A percentile compares a stretch with the other conserved stretches of the same genome.
Conservation (phyloP, 2,113 vertebrate species). For the Rhinichthys klamathensis region DNA sequence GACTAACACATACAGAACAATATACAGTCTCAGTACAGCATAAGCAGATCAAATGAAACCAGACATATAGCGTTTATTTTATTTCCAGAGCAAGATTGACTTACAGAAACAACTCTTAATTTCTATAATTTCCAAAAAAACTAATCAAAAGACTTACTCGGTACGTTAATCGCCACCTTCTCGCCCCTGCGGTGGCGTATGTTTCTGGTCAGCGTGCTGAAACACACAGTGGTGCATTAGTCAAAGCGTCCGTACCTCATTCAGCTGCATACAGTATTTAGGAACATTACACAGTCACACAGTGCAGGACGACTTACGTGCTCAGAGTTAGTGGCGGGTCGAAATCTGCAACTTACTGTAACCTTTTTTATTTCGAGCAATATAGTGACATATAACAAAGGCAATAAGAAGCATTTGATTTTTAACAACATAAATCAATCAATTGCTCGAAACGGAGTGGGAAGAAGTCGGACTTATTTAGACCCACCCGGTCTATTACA, state of each 20-base stretch:
- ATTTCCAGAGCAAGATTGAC: background rate
- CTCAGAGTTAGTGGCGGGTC: too few species aligned
- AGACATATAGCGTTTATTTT: background rate
- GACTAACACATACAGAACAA: too few species aligned
- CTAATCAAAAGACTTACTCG: constrained; percentile 81
- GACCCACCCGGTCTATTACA: too few species aligned
- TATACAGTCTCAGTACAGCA: too few species aligned
- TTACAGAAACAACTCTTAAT: background rate
- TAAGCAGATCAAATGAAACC: background rate
- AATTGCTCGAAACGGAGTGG: too few species aligned
- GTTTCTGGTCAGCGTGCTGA: constrained; percentile 93
- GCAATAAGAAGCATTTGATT: too few species aligned
- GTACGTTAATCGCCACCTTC: constrained; percentile 96
- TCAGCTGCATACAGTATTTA: background rate
- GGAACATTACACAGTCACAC: background rate
- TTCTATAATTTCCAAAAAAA: background rate
- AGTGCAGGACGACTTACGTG: too few species aligned
- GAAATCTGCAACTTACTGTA: too few species aligned
- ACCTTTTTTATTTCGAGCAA: too few species aligned
- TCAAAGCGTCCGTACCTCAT: background rate
- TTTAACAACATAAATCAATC: too few species aligned
- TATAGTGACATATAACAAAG: too few species aligned
- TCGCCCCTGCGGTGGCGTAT: constrained; percentile 94
- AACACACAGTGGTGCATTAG: constrained; percentile 48
- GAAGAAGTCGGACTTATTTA: too few species aligned